Evolutionary conservation across 2,113 vertebrate species (phyloP).

Genomic region (Marcusenius ussheri): DNA sequence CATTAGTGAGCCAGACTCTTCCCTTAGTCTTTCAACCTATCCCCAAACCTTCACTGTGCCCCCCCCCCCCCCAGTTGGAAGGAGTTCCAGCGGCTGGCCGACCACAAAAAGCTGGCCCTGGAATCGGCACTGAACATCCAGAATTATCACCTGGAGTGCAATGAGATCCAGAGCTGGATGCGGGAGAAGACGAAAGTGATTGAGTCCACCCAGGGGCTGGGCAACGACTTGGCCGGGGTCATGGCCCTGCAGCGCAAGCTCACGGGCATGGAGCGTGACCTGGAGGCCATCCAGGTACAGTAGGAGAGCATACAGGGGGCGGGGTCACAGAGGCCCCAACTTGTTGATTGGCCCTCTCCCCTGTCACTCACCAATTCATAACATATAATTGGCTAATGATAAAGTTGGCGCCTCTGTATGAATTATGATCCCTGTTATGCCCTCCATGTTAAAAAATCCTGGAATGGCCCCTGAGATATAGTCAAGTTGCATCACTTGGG

Average conservation of each 20-base stretch:
- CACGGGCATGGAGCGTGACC: slow-evolving; percentile 81
- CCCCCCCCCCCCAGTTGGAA: slow-evolving; percentile 66
- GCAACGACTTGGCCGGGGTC: slow-evolving; percentile 84
- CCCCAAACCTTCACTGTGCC: background rate
- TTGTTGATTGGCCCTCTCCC: background rate
- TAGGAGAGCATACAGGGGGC: no score
- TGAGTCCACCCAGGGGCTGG: slow-evolving; percentile 84
- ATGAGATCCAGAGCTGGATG: slow-evolving; percentile 90
- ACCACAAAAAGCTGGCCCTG: slow-evolving; percentile 75
- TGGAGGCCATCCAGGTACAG: slow-evolving; percentile 79
- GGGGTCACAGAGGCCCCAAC: background rate
- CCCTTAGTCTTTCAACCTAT: background rate
- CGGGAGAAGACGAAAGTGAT: slow-evolving; percentile 91
- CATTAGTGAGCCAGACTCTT: background rate
- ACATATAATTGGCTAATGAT: background rate
- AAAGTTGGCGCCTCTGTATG: background rate
- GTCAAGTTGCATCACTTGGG: background rate
- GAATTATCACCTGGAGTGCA: slow-evolving; percentile 90
- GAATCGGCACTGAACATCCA: slow-evolving; percentile 85
- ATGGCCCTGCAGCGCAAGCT: slow-evolving; percentile 89
- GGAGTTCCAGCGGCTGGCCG: slow-evolving; percentile 72
- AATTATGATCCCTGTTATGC: background rate
- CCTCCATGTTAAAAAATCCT: background rate
- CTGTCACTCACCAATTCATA: background rate
- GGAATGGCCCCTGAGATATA: background rate